Evolutionary conservation across 2,888 invertebrate species (phyloP), one percentile per base, ranked within the genome.

Genomic region (Spilarctia lutea): DNA sequence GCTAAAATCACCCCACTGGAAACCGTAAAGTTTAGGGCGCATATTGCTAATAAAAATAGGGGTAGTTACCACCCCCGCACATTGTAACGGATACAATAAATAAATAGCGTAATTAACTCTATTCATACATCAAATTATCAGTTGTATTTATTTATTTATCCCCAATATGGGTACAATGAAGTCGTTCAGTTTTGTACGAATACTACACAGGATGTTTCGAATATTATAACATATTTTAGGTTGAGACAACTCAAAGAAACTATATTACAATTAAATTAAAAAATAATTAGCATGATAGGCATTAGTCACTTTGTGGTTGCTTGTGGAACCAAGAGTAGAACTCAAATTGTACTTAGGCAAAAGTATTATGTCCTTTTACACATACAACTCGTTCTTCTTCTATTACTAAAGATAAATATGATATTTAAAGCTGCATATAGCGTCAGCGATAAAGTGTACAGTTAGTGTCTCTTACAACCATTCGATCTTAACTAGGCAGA

Each of bases 11-110:
- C 90, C 89, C 91, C 88, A 88, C 84, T 85, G 83, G 83, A 88
- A 86, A 84, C 80, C 88, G 85, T 88, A 86, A 86, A 88, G 83
- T 86, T 89, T 88, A 82, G 92, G 93, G 92, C 88, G 89, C 88
- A 86, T 85, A 85, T 85, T 87, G 90, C 90, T 90, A 91, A 92
- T 92, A 92, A 92, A 92, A 92, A 90, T 89, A 87, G 90, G 92
- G 91, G 91, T 88, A 87, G 86, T 84, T 79, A 79, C 87, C 81
- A 81, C 86, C 88, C 89, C 87, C 79, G 85, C 79, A 85, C 89
- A 90, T 88, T 89, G 94, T 92, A 93, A 94, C 91, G 93, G 93
- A 93, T 93, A 94, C 94, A 94, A 94, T 94, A 94, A 93, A 94
- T 94, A 93, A 93, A 94, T 90, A 91, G 89, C 87, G 88, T 94